Evolutionary conservation across 64 coral and sea anemone genomes (phyloP), one percentile per base, ranked within the genome.

Genomic region (Montipora capricornis): DNA sequence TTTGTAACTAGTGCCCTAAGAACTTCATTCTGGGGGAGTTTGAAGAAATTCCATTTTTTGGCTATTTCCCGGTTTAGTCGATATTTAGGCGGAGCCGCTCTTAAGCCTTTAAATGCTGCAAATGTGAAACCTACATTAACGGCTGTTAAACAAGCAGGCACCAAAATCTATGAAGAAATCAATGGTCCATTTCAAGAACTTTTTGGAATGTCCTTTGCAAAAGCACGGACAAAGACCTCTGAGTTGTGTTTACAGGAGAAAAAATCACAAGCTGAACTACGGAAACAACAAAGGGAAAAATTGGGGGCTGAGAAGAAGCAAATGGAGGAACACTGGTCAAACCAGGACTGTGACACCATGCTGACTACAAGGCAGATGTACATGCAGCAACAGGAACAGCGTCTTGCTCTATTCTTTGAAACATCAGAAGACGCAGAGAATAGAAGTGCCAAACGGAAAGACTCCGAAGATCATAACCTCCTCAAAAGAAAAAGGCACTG

Each of bases 191-290:
- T 82, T 49, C 12, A 82, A 82, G 20, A 82, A 47, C 79, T 13
- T 57, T 62, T 82, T 11, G 45, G 79, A 10, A 2, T 82, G 79
- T 74, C 90, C 49, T 92, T 92, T 92, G 90, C 69, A 73, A 80
- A 85, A 29, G 80, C 90, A 47, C 90, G 84, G 81, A 92, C 90
- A 48, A 84, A 92, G 55, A 85, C 81, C 0, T 80, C 90, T n/a
- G 81, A 76, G 10, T 48, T 92, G 44, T 45, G 67, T 85, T 71
- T 92, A 85, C 90, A 77, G 57, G 62, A 76, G 71, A 92, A 92
- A 76, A 84, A 92, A 92, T 74, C 68, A 60, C 49, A 76, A 78
- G 47, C 60, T 49, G 44, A 91, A 74, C 20, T 91, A 68, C 29
- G 29, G 29, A 58, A 79, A 49, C 29, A 91, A 82, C 60, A 53